Evolutionary conservation across 2,888 invertebrate species (phyloP), one percentile per base, ranked within the genome.

Genomic region (Alentia gelatinosa): DNA sequence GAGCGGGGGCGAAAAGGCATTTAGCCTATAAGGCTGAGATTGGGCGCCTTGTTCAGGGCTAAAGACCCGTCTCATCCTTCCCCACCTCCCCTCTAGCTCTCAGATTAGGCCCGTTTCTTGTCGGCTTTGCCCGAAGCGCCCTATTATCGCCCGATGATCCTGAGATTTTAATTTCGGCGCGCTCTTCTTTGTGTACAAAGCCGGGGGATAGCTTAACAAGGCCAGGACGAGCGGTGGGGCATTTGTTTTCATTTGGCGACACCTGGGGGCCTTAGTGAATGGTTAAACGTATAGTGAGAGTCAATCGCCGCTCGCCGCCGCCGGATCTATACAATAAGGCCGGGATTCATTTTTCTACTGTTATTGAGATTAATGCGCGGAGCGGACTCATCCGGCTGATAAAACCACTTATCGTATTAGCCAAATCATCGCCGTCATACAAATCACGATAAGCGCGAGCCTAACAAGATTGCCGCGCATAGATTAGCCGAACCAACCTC

Each of bases 371-470:
- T 86, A 47, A 86, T 86, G 42, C 42, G 26, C 15, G 42, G 47
- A 30, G 47, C 42, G 35, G 86, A 50, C 86, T 86, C 86, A 86
- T 86, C 86, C 30, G 47, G 35, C 50, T 86, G 86, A 86, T 86
- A 86, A 86, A 86, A 86, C 47, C 86, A 86, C 86, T 86, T 86
- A 86, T 86, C 86, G 50, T 50, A 86, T 86, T 86, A 86, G 86
- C 50, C 42, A 86, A 86, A 86, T 86, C 86, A 86, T 86, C 86
- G 86, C 47, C 47, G 33, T 42, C 86, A 86, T 86, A 50, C 47
- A 86, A 86, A 86, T 86, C 42, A 86, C 35, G 30, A 26, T n/a
- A n/a, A 42, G 37, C 47, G 1, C 47, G 26, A 1, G 42, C n/a
- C 7, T 86, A 86, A 86, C 86, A 47, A 86, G 86, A 86, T 86